Evolutionary conservation across 2,888 invertebrate genomes (phyloP).

Genomic region (Megaustenia siamemsis): DNA sequence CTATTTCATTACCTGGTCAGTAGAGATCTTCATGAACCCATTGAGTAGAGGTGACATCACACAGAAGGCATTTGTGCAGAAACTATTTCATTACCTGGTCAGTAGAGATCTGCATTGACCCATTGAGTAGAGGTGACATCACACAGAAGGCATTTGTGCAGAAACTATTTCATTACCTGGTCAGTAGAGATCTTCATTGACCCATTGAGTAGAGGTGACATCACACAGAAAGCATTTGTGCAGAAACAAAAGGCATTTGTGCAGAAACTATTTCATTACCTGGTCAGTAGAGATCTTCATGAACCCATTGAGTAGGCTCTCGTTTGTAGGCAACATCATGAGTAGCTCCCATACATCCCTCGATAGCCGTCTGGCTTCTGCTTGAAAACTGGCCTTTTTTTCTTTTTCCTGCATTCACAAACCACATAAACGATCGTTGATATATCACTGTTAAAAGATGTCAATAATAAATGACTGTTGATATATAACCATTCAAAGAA

Average conservation of each 20-base stretch:
- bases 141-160: too few relatives aligned
- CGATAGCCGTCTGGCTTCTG: conserved; percentile 89
- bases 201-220: conserved; percentile 88
- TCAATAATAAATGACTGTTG: too few relatives aligned
- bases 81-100: conserved; percentile 56
- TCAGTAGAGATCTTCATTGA: conserved; percentile 84
- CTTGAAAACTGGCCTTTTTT: conserved; percentile 72
- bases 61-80: too few relatives aligned
- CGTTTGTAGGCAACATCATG: conserved; percentile 93
- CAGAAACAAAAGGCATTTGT: too few relatives aligned
- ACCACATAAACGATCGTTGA: too few relatives aligned
- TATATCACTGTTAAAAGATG: too few relatives aligned
- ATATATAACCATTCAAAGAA: too few relatives aligned
- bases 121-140: conserved; percentile 88
- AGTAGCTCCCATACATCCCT: conserved; percentile 96
- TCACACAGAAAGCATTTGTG: too few relatives aligned
- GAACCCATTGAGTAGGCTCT: conserved; percentile 90
- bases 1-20: conserved; percentile 56
- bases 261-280: conserved; percentile 30
- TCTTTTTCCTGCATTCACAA: conserved; percentile 69
- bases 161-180: conserved; percentile 65
- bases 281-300: conserved; percentile 82
- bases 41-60: too few relatives aligned
- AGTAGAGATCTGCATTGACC: conserved; percentile 85
- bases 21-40: conserved; percentile 86